Conservation (phyloP, 2,888 invertebrate genomes). For the Drosophila ezoana region DNA sequence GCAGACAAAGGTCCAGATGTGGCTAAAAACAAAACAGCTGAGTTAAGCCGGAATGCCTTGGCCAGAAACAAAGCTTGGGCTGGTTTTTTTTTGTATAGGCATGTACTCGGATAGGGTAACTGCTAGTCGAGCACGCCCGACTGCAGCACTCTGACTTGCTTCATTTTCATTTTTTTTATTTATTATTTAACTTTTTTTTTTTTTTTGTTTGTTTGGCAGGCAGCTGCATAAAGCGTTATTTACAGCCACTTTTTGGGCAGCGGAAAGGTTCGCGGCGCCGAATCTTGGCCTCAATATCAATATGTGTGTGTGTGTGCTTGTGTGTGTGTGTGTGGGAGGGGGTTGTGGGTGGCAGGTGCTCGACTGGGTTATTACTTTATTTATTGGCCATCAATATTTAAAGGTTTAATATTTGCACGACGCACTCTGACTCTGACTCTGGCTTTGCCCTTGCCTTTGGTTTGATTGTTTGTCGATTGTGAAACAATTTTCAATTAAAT, state of each 20-base stretch:
- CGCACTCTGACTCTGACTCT: conserved; percentile 5
- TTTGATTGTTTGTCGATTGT: conserved; percentile 40
- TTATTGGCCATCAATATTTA: conserved; percentile 71
- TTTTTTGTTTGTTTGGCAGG: conserved; percentile 29
- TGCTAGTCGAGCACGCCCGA: not conserved
- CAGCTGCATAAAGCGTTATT: conserved; percentile 66
- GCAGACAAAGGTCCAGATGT: too few species aligned
- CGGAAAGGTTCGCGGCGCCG: conserved; percentile 29
- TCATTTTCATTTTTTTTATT: conserved; percentile 11
- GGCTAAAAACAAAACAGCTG: too few species aligned
- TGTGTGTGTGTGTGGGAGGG: not conserved
- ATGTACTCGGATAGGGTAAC: not conserved
- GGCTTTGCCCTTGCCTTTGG: not conserved
- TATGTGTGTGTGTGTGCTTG: not conserved
- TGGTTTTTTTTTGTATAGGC: too few species aligned
- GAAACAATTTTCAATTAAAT: conserved; percentile 63
- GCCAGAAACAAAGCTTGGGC: too few species aligned
- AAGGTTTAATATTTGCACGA: conserved; percentile 61
- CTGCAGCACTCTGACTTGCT: not conserved
- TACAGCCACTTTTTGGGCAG: conserved; percentile 48
- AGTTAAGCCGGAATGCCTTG: too few species aligned
- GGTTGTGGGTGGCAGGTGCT: conserved; percentile 17
- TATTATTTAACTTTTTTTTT: conserved; percentile 3
- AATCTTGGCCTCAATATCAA: conserved; percentile 40
- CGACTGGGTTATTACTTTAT: conserved; percentile 55